Evolutionary conservation across 2,797 vertebrate species (phyloP), one percentile per base, ranked within the genome.

Genomic region (Spinus pinus): DNA sequence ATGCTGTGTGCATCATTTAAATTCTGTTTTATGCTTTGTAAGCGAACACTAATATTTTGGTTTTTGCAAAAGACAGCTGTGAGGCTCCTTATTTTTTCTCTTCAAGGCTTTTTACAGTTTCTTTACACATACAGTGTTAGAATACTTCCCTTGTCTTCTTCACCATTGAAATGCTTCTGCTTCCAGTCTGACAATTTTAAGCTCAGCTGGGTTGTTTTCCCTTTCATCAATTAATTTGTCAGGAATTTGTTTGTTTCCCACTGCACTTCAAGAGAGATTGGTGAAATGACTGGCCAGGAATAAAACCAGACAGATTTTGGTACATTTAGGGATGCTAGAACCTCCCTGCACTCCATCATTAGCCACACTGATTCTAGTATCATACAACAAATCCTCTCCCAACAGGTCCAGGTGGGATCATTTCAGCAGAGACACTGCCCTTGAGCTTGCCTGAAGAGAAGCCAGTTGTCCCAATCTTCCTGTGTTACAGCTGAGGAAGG

Each of bases 1-100:
- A 88, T 91, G 69, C 95, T 88, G 41, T 8, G 2, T 83, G 64
- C 78, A 86, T 96, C 37, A 95, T 97, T 97, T 95, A 89, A 95
- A 97, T 94, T 92, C 91, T 62, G 95, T 92, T 96, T 94, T 84
- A 66, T 75, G 88, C 90, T 92, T 89, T 94, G 87, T 94, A 96
- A 97, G 69, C 20, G 13, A 91, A 70, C 67, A 61, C 66, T 91
- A 91, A 90, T 91, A 90, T 88, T 97, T 94, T 91, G 35, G 57
- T 24, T 91, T 89, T 93, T 93, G 53, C 53, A 83, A 67, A 77
- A 90, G 64, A 84, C 46, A 88, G 53, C 79, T 84, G 20, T 67
- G 62, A 90, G 49, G 88, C 46, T 90, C 42, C 71, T 90, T 86
- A n/a, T 69, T 93, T 95, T 95, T 82, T 42, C 56, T 83, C 47